Conservation (phyloP, 2,888 invertebrate genomes). For the Hyalella azteca region DNA sequence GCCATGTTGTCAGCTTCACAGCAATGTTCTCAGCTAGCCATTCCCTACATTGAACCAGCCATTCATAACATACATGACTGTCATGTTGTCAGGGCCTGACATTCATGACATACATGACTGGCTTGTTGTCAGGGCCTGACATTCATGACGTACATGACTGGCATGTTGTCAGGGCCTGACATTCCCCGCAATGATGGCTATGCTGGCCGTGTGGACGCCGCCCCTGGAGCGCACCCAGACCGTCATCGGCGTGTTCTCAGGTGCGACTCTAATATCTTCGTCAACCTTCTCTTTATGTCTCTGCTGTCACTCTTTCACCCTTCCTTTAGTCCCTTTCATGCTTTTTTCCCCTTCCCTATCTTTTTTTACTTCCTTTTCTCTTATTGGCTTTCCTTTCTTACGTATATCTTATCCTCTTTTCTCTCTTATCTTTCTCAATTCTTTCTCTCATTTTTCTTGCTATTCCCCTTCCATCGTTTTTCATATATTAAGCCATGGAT, state of each 20-base stretch:
- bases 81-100: too few species aligned
- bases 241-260: conserved; percentile 67
- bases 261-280: neutral
- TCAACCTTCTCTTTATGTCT: neutral
- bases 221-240: conserved; percentile 76
- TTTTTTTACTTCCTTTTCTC: neutral
- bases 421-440: neutral
- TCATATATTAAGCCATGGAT: neutral
- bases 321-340: neutral
- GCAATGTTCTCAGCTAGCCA: too few species aligned
- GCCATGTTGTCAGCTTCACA: too few species aligned
- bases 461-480: neutral
- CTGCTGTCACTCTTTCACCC: neutral
- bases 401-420: neutral
- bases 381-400: neutral
- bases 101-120: too few species aligned
- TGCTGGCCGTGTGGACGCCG: conserved; percentile 83
- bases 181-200: conserved; percentile 79
- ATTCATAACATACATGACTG: too few species aligned
- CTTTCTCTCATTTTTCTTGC: neutral
- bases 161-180: conserved; percentile 61
- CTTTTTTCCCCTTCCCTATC: neutral
- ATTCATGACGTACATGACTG: too few species aligned
- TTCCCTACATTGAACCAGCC: too few species aligned
- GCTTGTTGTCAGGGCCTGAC: too few species aligned